Conservation (phyloP, 2,888 invertebrate species). For the Leptinotarsa tumamoca region DNA sequence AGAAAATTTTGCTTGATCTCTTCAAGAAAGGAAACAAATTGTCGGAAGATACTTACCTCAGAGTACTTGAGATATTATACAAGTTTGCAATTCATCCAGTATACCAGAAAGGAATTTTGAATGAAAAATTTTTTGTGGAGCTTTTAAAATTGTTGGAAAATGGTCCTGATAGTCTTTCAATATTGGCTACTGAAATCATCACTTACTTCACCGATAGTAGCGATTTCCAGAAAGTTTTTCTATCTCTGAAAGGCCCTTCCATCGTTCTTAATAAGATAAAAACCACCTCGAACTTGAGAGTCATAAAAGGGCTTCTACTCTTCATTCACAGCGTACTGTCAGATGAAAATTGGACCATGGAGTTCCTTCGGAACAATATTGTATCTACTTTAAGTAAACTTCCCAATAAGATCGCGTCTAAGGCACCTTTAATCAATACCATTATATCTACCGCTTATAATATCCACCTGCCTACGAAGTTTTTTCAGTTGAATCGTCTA, state of each 20-base stretch:
- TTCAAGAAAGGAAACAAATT: conserved; percentile 49
- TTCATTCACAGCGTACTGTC: conserved; percentile 55
- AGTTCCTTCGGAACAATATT: conserved; percentile 49
- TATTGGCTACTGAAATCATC: conserved; percentile 51
- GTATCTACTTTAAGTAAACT: conserved; percentile 48
- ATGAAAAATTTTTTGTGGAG: conserved; percentile 45
- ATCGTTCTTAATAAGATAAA: conserved; percentile 48
- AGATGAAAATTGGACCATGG: conserved; percentile 51
- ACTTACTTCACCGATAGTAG: conserved; percentile 43
- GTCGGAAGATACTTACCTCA: conserved; percentile 47
- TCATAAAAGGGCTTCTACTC: conserved; percentile 52
- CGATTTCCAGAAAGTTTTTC: conserved; percentile 50
- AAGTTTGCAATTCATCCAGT: conserved; percentile 48
- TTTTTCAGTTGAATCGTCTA: conserved; percentile 54
- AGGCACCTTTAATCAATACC: conserved; percentile 51
- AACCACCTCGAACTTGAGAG: conserved; percentile 40
- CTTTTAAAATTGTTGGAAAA: conserved; percentile 45
- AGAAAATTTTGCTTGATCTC: conserved; percentile 50
- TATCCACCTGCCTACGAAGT: conserved; percentile 58
- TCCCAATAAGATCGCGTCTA: conserved; percentile 33
- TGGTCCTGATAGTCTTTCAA: conserved; percentile 41
- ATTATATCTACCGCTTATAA: conserved; percentile 54
- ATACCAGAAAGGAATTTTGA: conserved; percentile 48
- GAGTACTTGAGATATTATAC: conserved; percentile 52
- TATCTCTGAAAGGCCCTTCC: conserved; percentile 48